A percentile compares a stretch with the other conserved stretches of the same genome.
phyloP scores from a whole-genome alignment of 2,113 vertebrate species.

The Syrmaticus mikado region DNA sequence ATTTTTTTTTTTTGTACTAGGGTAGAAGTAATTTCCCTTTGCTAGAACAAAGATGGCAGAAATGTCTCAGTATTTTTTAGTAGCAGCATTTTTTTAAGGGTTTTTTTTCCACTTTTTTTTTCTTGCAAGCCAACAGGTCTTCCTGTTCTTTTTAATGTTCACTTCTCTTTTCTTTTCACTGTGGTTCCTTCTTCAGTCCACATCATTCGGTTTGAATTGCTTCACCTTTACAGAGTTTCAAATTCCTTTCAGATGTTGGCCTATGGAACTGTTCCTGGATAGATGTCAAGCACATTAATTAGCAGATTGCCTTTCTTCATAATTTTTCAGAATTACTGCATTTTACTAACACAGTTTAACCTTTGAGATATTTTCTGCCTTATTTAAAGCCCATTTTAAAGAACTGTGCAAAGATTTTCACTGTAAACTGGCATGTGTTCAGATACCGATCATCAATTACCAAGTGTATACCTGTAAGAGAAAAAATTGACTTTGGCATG shows the following conservation, averaged over 20 bases:
- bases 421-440: neutral
- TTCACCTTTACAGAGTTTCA: neutral
- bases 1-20: neutral
- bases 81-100: neutral
- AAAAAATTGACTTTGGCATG: neutral
- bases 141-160: neutral
- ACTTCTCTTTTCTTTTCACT: neutral
- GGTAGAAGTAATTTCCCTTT: slow-evolving; percentile 20
- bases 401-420: neutral
- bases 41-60: neutral
- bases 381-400: neutral
- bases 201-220: neutral
- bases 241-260: neutral
- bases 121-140: neutral
- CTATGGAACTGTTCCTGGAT: neutral
- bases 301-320: neutral
- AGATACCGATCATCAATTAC: neutral
- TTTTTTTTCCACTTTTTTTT: neutral
- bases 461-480: neutral
- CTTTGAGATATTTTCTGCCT: neutral
- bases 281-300: neutral
- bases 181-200: neutral
- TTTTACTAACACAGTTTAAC: neutral
- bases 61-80: neutral
- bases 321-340: neutral